phyloP scores from a whole-genome alignment of 2,113 vertebrate genomes.

The Macrotis lagotis region DNA sequence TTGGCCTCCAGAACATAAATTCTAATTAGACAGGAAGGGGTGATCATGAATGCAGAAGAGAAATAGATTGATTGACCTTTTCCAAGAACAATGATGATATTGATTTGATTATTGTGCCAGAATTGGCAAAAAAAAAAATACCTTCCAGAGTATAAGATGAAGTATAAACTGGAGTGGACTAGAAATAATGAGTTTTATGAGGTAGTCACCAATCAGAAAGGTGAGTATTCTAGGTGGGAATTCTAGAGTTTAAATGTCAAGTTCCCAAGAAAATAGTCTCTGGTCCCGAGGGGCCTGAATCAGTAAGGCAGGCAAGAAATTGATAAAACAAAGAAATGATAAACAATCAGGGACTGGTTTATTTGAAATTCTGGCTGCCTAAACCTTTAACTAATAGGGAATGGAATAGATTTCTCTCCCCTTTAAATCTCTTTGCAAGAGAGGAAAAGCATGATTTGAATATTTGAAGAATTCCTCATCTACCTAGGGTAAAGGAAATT shows the following conservation, averaged over 20 bases:
- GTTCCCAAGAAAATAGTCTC: not conserved
- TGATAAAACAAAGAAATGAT: not conserved
- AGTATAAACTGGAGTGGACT: not conserved
- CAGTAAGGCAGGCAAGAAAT: not conserved
- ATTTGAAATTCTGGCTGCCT: not conserved
- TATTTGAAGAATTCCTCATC: no score
- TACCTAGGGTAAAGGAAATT: no score
- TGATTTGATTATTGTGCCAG: not conserved
- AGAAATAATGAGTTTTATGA: not conserved
- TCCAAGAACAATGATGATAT: not conserved
- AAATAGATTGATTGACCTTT: not conserved
- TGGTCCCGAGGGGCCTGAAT: not conserved
- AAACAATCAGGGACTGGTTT: not conserved
- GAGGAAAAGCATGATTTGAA: no score
- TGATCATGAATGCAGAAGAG: not conserved
- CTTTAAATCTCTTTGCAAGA: not conserved
- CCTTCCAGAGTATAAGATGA: not conserved
- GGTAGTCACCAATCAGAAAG: no score
- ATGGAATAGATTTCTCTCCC: not conserved
- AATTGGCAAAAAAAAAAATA: not conserved
- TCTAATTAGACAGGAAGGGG: not conserved
- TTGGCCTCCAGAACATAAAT: not conserved
- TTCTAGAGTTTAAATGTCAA: not conserved
- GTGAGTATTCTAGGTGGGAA: no score
- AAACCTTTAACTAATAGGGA: not conserved